Conservation (phyloP, 2,888 invertebrate genomes). For the Nephrotoma guestfalica region DNA sequence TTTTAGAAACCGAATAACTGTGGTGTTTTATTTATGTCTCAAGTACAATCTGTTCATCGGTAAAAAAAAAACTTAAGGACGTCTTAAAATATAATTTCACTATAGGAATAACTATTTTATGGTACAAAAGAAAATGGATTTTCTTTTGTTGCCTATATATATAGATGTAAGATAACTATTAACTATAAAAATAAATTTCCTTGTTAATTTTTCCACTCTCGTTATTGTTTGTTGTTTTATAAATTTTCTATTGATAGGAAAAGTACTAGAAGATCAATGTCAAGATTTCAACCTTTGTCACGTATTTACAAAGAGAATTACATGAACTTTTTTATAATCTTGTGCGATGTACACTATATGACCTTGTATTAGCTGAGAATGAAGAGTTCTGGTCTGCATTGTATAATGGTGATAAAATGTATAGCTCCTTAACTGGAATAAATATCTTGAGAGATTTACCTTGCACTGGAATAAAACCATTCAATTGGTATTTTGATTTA, state of each 20-base stretch:
- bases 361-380: too few relatives aligned
- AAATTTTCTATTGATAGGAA: background rate
- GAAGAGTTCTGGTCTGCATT: too few relatives aligned
- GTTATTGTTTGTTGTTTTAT: background rate
- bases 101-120: background rate
- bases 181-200: background rate
- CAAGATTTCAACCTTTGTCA: background rate
- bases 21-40: background rate
- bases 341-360: background rate
- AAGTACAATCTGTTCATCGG: background rate
- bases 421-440: too few relatives aligned
- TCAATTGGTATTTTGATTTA: background rate
- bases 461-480: too few relatives aligned
- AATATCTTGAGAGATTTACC: too few relatives aligned
- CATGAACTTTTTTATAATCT: background rate
- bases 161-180: background rate
- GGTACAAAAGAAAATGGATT: background rate
- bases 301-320: background rate
- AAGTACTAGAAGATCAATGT: background rate
- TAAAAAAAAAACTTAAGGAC: background rate
- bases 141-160: background rate
- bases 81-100: background rate
- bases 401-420: too few relatives aligned
- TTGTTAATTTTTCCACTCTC: background rate
- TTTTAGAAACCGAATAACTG: background rate